Base-by-base conservation (phyloP, 2,797 vertebrate genomes). In the Poeciliopsis gracilis region DNA sequence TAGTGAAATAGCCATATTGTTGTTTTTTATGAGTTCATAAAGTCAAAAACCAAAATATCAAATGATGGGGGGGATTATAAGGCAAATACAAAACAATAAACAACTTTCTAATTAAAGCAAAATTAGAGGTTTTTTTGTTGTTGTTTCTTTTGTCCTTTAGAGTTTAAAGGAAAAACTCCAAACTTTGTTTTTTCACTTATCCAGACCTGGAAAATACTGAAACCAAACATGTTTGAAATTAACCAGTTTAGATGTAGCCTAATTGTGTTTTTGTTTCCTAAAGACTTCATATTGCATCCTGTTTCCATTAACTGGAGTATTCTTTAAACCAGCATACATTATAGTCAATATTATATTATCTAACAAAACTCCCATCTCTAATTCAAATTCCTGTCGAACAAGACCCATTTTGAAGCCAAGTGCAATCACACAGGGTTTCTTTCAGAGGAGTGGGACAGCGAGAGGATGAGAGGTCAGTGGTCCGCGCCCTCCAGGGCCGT, bases 381-480 rank as follows among this genome's bases (percentile, higher is more conserved):
- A 78, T 73, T 70, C 41, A 43, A 61, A 84, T 55, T 72, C 4
- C 18, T 57, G 23, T 74, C 77, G 47, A 78, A 88, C 46, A 78
- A 75, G 78, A 77, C 55, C 49, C 59, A 33, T 51, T 74, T 82
- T 79, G 43, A 41, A 69, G 85, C 80, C 69, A 80, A 85, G 59
- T 59, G 57, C 59, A 82, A 88, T 75, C 83, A 88, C 79, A 90
- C 77, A 81, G 77, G 46, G 80, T 47, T 71, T 87, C 88, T 87
- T 90, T 90, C 73, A 89, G 80, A 1, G 16, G 75, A 81, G 67
- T 3, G 46, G 82, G 73, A 81, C 75, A 82, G 81, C 7, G 28
- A 83, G 76, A 86, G 43, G 78, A 84, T 70, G 84, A 86, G 55
- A 85, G 88, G 87, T 90, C 88, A 89, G 86, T 90, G 91, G 87